Evolutionary conservation across 35 echinoderm and acorn worm species (phyloP), one percentile per base, ranked within the genome.

Genomic region (Heliocidaris tuberculata): DNA sequence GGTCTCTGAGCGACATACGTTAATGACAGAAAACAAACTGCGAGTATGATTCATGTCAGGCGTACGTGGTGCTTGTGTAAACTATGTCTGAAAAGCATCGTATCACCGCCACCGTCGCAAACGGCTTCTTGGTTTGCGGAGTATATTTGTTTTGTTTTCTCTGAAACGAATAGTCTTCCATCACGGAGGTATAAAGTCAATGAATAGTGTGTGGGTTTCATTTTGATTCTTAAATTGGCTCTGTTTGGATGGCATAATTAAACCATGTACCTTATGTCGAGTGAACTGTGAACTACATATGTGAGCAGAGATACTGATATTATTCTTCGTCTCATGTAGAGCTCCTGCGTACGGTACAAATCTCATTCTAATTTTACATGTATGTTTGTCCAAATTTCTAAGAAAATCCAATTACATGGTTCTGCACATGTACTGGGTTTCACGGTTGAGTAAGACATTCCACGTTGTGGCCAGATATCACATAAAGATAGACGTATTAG

Each of bases 141-240:
- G 65, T 78, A 78, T 78, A 78, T 78, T 78, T 78, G 65, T 78
- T 78, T 78, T 78, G 65, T 78, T 78, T 78, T 78, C 65, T 19
- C 7, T 78, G 65, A 78, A 78, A 78, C 65, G 65, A n/a, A n/a
- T 78, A 78, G 65, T 9, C 2, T 7, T 78, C 65, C 7, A 24
- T 21, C 21, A 27, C 65, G 27, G 21, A 4, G 7, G 65, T n/a
- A 3, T 19, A 27, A 0, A 42, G 35, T 42, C 65, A 27, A n/a
- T 78, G 65, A 78, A n/a, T 19, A 9, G 65, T 78, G 65, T 78
- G 7, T 24, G 65, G 65, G 5, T 78, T 78, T n/a, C 21, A 78
- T n/a, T 42, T 78, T 7, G 15, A 21, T 70, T 70, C 60, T 70
- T 70, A 70, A 70, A 70, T 70, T 70, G 24, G 60, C 13, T 78